Evolutionary conservation across 2,113 vertebrate species (phyloP).

Genomic region (Tauraco erythrolophus): DNA sequence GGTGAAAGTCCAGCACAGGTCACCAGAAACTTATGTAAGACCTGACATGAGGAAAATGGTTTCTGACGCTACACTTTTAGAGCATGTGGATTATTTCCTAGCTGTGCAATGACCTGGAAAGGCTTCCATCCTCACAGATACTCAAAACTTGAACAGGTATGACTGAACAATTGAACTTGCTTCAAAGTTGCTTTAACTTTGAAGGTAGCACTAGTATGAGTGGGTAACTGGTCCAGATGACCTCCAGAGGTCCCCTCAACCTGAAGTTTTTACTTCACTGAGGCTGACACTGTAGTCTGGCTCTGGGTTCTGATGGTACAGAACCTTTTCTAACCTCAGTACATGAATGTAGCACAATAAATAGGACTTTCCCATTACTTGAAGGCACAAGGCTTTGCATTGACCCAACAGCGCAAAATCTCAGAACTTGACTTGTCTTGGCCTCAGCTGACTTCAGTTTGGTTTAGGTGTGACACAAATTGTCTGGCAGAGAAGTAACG

Average conservation of each 20-base stretch:
- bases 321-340: not conserved
- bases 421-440: not conserved
- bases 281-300: not conserved
- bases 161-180: not conserved
- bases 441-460: not conserved
- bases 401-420: rapidly evolving
- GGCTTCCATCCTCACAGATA: not conserved
- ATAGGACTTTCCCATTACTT: not conserved
- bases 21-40: not conserved
- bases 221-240: not conserved
- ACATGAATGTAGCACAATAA: not conserved
- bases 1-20: not conserved
- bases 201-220: not conserved
- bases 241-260: not conserved
- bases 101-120: not conserved
- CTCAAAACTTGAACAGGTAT: not conserved
- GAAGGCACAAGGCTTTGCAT: not conserved
- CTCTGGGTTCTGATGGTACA: not conserved
- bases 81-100: not conserved
- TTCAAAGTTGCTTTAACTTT: not conserved
- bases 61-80: not conserved
- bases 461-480: not conserved
- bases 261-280: not conserved
- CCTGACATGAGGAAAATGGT: not conserved
- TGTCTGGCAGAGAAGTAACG: not conserved